Base-by-base conservation (phyloP, 2,888 invertebrate species). In the Drosophila neoperkinsi region DNA sequence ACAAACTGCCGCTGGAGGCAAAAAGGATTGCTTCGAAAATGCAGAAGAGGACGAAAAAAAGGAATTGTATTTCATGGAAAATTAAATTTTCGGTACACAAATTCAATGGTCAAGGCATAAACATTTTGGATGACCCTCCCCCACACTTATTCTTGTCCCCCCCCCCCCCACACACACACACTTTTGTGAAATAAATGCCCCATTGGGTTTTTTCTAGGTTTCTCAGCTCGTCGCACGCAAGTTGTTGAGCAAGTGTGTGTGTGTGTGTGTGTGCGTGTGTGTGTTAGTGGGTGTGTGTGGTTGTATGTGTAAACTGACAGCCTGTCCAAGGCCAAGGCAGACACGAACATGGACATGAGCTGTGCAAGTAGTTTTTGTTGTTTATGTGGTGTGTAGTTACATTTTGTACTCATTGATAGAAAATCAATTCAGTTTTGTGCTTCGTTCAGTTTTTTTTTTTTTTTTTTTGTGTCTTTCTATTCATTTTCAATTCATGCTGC, bases 31-130 rank as follows among this genome's bases (percentile, higher is more conserved):
- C 68, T 66, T 56, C 34, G 38, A 66, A 50, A 62, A 52, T 55
- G 28, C 53, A 41, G 55, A 28, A 58, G 31, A 52, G 59, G 21
- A 31, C 16, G 59, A 69, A 73, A 64, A 68, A 72, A 56, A 56
- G 71, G 68, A 69, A 77, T 71, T 80, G 74, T 74, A 81, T 80
- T 85, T 86, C 77, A 82, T 73, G 87, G 78, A 62, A 82, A 86
- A 86, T 85, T 86, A 80, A 82, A 86, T 85, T 84, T 79, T 74
- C 61, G 75, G 71, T 59, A 73, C 75, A 80, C 78, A 80, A 81
- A 80, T 80, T 75, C 81, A 79, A 74, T 77, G 85, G 83, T 83
- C 79, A 82, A 72, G 71, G 71, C 79, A 75, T 70, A 74, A 83
- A 76, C 65, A 73, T 82, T 77, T 77, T 41, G 59, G n/a, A 16